Evolutionary conservation across 2,888 invertebrate species (phyloP), one percentile per base, ranked within the genome.

Genomic region (Epistrophella euchroma): DNA sequence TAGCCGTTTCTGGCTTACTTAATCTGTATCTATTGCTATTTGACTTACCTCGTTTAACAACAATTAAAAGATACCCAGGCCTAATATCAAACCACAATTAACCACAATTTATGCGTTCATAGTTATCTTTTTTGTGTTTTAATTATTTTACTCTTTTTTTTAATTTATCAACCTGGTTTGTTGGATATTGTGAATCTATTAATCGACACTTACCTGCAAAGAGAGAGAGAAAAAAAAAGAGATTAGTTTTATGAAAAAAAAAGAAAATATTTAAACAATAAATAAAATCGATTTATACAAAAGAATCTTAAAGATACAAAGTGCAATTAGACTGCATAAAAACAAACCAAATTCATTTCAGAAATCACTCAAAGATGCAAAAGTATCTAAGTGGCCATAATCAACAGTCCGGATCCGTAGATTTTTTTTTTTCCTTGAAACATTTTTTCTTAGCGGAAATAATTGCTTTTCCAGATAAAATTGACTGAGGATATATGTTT

Each of bases 141-240:
- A 32, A 10, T 17, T 56, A 10, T 56, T 40, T 15, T 13, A 4
- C 13, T 56, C 40, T 37, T 37, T 35, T 35, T 37, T 58, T 25
- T 15, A 28, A 25, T 74, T 50, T 35, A 32, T 56, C 15, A 58
- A 58, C 76, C 37, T 47, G 71, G 40, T 32, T 58, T 79, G 17
- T 45, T 52, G 52, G 60, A 19, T 45, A 47, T 19, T 43, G 76
- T 70, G 58, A 78, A 78, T n/a, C 58, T 68, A 76, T 68, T 50
- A 25, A 78, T 78, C 19, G 85, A 81, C 81, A 86, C 86, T 86
- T 86, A 86, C 86, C 82, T 81, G 66, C 5, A 86, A 81, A 73
- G 73, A 79, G 22, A 77, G 19, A 70, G 4, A 50, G 7, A 73
- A 64, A 25, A 60, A 62, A 22, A 56, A 13, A 45, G n/a, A 25